phyloP scores from a whole-genome alignment of 2,113 vertebrate genomes.

The Gracilinanus agilis region DNA sequence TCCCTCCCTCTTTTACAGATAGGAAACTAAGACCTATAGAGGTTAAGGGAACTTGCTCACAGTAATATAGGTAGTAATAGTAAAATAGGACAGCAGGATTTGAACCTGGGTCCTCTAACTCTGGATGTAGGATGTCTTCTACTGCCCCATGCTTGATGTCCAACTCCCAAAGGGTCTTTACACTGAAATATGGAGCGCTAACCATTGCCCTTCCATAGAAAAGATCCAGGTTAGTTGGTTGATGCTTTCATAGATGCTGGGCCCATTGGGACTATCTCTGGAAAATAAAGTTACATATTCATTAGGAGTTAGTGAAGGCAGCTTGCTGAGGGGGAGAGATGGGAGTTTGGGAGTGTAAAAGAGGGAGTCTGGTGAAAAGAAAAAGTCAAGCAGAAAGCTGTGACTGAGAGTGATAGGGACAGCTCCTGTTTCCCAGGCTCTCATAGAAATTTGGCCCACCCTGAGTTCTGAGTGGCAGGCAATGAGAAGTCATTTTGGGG shows the following conservation, averaged over 20 bases:
- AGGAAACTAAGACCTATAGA: slow-evolving; percentile 37
- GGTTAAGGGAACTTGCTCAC: slow-evolving; percentile 23
- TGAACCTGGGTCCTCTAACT: slow-evolving; percentile 13
- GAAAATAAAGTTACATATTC: not conserved
- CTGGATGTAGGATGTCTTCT: slow-evolving; percentile 2
- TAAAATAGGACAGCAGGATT: slow-evolving; percentile 2
- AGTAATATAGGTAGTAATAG: not conserved
- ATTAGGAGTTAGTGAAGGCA: not conserved
- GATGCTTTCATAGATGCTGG: not conserved
- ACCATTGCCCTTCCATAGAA: not conserved
- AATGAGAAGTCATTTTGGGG: slow-evolving; percentile 53
- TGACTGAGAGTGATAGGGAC: accelerated
- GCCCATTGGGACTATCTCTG: not conserved
- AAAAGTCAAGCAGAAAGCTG: not conserved
- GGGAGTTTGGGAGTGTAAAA: not conserved
- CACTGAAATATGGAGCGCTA: not conserved
- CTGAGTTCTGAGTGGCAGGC: not conserved
- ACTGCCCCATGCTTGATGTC: not conserved
- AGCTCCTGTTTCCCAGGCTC: not conserved
- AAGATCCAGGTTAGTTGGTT: not conserved
- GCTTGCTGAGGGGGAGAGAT: not conserved
- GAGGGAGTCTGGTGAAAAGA: not conserved
- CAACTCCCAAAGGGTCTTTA: not conserved
- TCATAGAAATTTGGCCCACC: not conserved
- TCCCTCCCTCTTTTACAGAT: not conserved